phyloP scores from a whole-genome alignment of 92 coral and sea anemone species.

The Siderastrea radians region DNA sequence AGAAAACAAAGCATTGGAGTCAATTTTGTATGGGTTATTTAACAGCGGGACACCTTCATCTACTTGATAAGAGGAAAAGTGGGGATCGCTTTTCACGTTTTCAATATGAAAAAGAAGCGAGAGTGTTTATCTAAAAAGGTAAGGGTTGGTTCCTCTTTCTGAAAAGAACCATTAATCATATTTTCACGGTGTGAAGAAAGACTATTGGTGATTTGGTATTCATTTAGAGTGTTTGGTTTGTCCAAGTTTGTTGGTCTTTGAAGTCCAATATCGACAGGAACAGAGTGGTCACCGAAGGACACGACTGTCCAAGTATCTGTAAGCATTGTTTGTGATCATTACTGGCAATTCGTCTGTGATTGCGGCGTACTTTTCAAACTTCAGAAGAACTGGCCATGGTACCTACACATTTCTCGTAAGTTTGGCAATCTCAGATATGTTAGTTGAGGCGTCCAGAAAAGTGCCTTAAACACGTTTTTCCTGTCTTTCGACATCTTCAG shows the following conservation, averaged over 20 bases:
- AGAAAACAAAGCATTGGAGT: not conserved
- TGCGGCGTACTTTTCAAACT: conserved; percentile 75
- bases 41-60: conserved; percentile 4
- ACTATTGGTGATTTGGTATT: too few relatives aligned
- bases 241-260: not conserved
- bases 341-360: conserved; percentile 75
- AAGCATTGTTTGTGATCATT: too few relatives aligned
- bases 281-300: not conserved
- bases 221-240: not conserved
- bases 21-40: conserved; percentile 26
- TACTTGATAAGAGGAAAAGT: not conserved
- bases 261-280: not conserved
- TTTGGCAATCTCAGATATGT: conserved; percentile 83
- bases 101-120: not conserved
- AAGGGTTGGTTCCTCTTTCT: not conserved
- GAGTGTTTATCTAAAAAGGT: not conserved
- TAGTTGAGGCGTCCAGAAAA: conserved; percentile 58
- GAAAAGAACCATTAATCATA: not conserved
- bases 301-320: not conserved
- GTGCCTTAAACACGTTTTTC: conserved; percentile 51
- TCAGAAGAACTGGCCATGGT: conserved; percentile 66
- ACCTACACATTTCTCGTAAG: conserved; percentile 85
- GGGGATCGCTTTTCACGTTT: conserved; percentile 9
- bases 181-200: not conserved
- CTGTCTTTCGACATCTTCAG: conserved; percentile 90